These are phyloP conservation scores for Cercopithecus petaurista DNA, from an alignment of 2,797 vertebrate genomes.

Conservation along the genomic window DNA sequence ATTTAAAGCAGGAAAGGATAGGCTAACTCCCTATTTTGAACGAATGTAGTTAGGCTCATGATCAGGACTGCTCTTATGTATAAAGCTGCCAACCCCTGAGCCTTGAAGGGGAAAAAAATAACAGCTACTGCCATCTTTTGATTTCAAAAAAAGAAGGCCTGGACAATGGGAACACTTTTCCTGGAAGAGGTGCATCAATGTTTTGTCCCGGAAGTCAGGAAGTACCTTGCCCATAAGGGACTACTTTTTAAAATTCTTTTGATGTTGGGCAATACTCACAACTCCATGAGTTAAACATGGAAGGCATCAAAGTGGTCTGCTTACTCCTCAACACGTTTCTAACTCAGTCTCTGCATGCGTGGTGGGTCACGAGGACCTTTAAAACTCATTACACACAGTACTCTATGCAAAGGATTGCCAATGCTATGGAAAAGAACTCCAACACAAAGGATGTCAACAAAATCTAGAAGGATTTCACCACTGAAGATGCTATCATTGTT, in stretches of 20 bases:
- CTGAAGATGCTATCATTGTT: not conserved
- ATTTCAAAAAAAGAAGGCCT: not conserved
- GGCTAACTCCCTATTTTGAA: not conserved
- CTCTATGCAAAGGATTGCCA: not conserved
- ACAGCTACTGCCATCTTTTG: not conserved
- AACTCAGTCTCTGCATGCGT: not conserved
- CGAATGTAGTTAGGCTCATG: not conserved
- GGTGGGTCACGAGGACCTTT: not conserved
- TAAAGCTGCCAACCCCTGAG: not conserved
- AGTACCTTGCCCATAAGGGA: not conserved
- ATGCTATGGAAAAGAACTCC: not conserved
- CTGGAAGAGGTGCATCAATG: not conserved
- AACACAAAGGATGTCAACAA: not conserved
- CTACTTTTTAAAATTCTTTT: not conserved
- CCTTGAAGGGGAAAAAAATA: not conserved
- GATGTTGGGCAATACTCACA: not conserved
- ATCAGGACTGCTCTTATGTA: not conserved
- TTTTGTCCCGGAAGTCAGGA: not conserved
- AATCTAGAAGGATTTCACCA: not conserved
- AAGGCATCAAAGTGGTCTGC: not conserved
- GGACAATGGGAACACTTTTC: not conserved
- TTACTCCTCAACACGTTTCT: not conserved
- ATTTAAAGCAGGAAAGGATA: not conserved
- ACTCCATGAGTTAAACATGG: not conserved
- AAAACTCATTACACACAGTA: not conserved